Evolutionary conservation across 2,797 vertebrate genomes (phyloP), one percentile per base, ranked within the genome.

Genomic region (Danio aesculapii): DNA sequence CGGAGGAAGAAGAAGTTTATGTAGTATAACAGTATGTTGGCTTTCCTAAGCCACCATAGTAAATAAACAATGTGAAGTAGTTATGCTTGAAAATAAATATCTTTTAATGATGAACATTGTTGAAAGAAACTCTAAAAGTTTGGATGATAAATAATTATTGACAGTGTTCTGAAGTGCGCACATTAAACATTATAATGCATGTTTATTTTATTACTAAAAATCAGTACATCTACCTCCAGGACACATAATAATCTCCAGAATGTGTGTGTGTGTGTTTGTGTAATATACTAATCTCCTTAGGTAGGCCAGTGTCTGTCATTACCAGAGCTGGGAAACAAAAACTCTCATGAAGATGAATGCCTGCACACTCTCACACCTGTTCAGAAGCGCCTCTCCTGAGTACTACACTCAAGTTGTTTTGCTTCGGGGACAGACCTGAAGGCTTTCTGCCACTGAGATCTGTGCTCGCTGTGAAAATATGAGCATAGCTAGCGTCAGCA

Each of bases 231-330:
- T 10, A 63, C 30, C 10, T 49, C 50, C 59, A 46, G 75, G 52
- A 57, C 58, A 43, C 50, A 55, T 46, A 67, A 66, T 66, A 67
- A 66, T 66, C 50, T 47, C 8, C 0, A 68, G 21, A 30, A 30
- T 30, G n/a, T n/a, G n/a, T n/a, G 62, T n/a, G 71, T 74, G 21
- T 1, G 3, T 30, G 39, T 52, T 64, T 62, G 79, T 69, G 69
- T 58, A 79, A 75, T 73, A 57, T 75, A 53, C 68, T 86, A 92
- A 94, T 94, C 93, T 93, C 91, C 92, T 93, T 89, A 90, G 92
- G 88, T 92, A 85, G 79, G 89, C 78, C 85, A 84, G 75, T 76
- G 83, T 73, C 77, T 84, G 68, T 83, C 73, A 75, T 86, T 83
- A 77, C 83, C 73, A 79, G 58, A 70, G 82, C 82, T 80, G 68